Base-by-base conservation (phyloP, 2,113 vertebrate species). In the Mixornis gularis region DNA sequence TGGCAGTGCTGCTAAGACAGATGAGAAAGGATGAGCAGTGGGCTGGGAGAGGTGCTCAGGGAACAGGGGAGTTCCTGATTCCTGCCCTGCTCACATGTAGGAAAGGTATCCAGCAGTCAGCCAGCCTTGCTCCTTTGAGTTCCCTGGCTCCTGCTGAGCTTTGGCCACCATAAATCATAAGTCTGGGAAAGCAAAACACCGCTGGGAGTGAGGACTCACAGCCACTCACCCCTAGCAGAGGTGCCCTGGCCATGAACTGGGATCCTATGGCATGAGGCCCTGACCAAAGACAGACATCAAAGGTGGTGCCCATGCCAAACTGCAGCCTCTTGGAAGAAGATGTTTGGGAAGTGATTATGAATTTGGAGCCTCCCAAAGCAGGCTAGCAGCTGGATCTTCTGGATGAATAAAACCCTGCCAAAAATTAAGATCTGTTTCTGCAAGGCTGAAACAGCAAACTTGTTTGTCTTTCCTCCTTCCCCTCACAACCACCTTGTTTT, bases 391-490 rank as follows among this genome's bases (percentile, higher is more conserved):
- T 95, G 93, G 87, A 91, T 93, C 63, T 58, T 77, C 81, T 58
- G 87, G 92, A 34, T 72, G 68, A 82, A 85, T 65, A 83, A 82
- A 95, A 46, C 43, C 25, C 90, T 96, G 95, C 92, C 94, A 96
- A 84, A 76, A 94, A 94, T 74, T 48, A 84, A 88, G 88, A 78
- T 88, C 69, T 95, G 93, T 92, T 93, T 90, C 77, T 94, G 79
- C 11, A 8, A 86, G 93, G 88, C 90, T 95, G 93, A 93, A 95
- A 86, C 88, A 80, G 95, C 95, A 95, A 95, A 90, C 72, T 90
- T 96, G 79, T 95, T 96, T 95, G 88, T 80, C 93, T 95, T 95
- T 95, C 43, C 87, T 96, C 79, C 87, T 93, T 95, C 95, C 95
- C 94, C 82, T 95, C 90, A 87, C 93, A 92, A 82, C 64, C 59